Percentiles rank a stretch among this genome's conserved stretches.
These are phyloP conservation scores for Phalacrocorax aristotelis DNA, from an alignment of 2,113 vertebrate genomes.

Conservation along the genomic window DNA sequence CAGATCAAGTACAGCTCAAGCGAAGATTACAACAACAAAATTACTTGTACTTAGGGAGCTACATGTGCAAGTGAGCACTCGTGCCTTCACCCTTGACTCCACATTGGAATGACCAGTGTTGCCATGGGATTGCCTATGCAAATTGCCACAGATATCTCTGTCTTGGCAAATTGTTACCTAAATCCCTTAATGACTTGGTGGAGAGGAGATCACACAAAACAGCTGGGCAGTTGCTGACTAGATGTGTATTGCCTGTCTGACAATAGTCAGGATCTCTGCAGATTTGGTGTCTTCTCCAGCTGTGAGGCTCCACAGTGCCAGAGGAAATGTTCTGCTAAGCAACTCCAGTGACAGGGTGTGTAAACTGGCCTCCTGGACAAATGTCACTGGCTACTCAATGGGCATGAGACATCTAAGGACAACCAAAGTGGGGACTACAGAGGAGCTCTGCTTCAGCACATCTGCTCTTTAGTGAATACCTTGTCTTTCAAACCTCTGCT, in stretches of 20 bases:
- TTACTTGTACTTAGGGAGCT: neutral
- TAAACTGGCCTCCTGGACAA: neutral
- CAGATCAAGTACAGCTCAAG: neutral
- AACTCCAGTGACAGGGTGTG: neutral
- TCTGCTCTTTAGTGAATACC: neutral
- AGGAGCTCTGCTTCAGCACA: neutral
- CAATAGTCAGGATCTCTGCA: neutral
- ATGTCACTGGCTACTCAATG: neutral
- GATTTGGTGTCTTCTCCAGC: neutral
- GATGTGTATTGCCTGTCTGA: neutral
- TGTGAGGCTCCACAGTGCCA: neutral
- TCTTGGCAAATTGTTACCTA: neutral
- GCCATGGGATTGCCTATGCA: neutral
- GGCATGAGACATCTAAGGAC: neutral
- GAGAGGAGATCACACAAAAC: neutral
- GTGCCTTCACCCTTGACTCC: neutral
- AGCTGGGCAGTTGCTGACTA: neutral
- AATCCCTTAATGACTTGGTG: neutral
- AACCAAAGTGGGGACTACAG: neutral
- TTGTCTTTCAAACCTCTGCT: neutral
- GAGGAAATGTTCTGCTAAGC: neutral
- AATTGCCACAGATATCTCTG: neutral
- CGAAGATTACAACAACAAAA: neutral
- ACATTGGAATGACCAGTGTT: neutral
- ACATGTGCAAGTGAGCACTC: neutral